These are phyloP conservation scores for Panurus biarmicus DNA, from an alignment of 2,113 vertebrate genomes.

Conservation along the genomic window DNA sequence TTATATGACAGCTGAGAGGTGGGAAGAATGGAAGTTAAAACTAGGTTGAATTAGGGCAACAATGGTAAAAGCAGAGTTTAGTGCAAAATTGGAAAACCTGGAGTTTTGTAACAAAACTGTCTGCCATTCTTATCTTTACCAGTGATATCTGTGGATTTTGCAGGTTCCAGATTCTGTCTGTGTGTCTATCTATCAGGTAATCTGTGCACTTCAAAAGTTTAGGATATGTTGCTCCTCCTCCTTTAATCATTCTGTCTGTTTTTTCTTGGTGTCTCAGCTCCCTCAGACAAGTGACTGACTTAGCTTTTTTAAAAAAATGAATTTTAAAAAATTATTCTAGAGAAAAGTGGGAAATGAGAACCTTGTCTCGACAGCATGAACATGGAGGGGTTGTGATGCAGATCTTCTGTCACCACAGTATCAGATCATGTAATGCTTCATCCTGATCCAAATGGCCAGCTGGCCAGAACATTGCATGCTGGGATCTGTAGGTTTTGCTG, in stretches of 20 bases:
- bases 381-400: not conserved
- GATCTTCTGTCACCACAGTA: not conserved
- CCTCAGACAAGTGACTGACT: not conserved
- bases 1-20: slow-evolving; percentile 53
- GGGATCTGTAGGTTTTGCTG: slow-evolving; percentile 57
- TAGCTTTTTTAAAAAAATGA: not conserved
- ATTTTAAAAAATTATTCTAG: not conserved
- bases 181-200: not conserved
- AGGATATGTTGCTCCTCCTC: not conserved
- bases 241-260: not conserved
- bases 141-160: not conserved
- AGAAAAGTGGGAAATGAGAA: not conserved
- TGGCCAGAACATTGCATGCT: slow-evolving; percentile 4
- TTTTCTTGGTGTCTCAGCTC: not conserved
- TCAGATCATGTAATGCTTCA: slow-evolving; percentile 1
- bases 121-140: slow-evolving; percentile 16
- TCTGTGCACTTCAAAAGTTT: not conserved
- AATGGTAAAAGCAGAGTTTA: slow-evolving; percentile 1
- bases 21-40: slow-evolving; percentile 53
- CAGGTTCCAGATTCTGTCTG: not conserved
- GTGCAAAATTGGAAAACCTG: not conserved
- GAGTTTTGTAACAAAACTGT: not conserved
- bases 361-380: not conserved
- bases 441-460: slow-evolving; percentile 42
- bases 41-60: not conserved